Percentiles rank a stretch among this genome's conserved stretches.
Conservation (phyloP, 2,113 vertebrate genomes). For the Ciconia maguari region DNA sequence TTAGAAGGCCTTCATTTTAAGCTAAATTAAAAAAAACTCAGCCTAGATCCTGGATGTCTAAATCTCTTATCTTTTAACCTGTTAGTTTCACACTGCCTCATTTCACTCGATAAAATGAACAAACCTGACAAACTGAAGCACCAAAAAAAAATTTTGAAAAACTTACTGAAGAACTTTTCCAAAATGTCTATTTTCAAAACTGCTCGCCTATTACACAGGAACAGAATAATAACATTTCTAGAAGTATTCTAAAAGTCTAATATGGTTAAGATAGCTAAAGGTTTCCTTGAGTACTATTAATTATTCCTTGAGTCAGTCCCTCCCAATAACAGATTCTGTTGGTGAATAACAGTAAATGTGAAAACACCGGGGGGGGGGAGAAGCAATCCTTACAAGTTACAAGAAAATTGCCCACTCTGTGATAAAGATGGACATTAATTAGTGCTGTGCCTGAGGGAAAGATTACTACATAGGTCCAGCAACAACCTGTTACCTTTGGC, state of each 20-base stretch:
- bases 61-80: background rate
- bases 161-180: background rate
- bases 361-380: background rate
- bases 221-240: background rate
- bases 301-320: background rate
- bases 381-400: background rate
- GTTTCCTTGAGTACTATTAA: background rate
- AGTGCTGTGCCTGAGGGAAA: background rate
- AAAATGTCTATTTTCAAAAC: background rate
- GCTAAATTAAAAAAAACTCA: accelerated
- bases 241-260: background rate
- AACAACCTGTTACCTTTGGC: conserved; percentile 1
- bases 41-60: background rate
- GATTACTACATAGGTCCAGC: background rate
- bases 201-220: background rate
- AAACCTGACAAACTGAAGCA: background rate
- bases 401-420: background rate
- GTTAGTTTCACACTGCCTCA: background rate
- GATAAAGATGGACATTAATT: background rate
- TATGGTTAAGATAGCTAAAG: background rate
- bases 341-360: background rate
- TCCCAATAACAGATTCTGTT: background rate
- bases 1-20: background rate
- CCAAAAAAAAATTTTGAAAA: background rate
- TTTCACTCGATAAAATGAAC: background rate